Conservation (phyloP, 2,113 vertebrate species). For the Symphodus melops region DNA sequence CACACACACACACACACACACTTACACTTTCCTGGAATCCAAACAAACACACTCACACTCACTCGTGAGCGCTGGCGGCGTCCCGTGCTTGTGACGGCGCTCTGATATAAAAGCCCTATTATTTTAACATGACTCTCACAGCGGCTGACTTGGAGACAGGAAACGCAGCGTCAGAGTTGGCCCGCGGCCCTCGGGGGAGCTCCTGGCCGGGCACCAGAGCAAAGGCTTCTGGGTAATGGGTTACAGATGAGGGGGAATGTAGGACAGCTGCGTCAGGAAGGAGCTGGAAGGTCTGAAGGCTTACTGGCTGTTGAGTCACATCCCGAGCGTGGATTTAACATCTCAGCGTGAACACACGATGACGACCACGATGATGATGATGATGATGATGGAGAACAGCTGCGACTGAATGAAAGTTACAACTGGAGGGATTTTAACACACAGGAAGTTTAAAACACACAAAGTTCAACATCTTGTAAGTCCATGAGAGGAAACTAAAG, state of each 20-base stretch:
- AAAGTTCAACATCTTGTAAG: too few relatives aligned
- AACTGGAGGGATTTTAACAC: neutral
- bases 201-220: constrained; percentile 39
- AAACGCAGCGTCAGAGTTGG: constrained; percentile 53
- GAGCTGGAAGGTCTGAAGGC: constrained; percentile 3
- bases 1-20: constrained; percentile 25
- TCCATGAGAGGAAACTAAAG: too few relatives aligned
- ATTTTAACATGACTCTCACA: constrained; percentile 40
- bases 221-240: constrained; percentile 63
- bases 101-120: constrained; percentile 55
- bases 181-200: constrained; percentile 25
- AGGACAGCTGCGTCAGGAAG: constrained; percentile 52
- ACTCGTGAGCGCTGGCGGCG: constrained; percentile 9
- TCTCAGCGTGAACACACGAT: constrained; percentile 27
- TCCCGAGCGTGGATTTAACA: constrained; percentile 31
- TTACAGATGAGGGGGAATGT: constrained; percentile 61
- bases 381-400: constrained; percentile 42
- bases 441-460: neutral
- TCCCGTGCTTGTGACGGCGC: constrained; percentile 41
- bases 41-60: constrained; percentile 12
- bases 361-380: constrained; percentile 35
- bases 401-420: constrained; percentile 1
- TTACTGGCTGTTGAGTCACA: constrained; percentile 67
- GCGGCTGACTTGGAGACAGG: constrained; percentile 44
- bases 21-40: constrained; percentile 14